Evolutionary conservation across 2,888 invertebrate genomes (phyloP).

Genomic region (Dasypolia templi): DNA sequence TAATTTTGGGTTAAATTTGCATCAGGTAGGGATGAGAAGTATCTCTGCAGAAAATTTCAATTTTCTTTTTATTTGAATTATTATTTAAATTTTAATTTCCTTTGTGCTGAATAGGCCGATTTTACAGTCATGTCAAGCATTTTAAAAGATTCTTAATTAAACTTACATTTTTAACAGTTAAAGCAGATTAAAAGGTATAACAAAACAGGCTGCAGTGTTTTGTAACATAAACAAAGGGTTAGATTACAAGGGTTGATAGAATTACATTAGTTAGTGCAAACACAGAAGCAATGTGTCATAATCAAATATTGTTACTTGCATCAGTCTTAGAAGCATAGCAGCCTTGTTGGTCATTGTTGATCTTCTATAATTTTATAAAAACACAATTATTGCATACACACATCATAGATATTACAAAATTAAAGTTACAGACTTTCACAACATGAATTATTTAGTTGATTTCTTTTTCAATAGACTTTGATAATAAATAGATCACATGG

Average conservation of each 20-base stretch:
- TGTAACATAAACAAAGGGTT: conserved; percentile 29
- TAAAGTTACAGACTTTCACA: conserved; percentile 10
- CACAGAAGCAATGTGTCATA: conserved; percentile 83
- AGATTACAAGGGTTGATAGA: conserved; percentile 25
- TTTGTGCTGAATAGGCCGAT: no score
- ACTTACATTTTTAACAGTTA: background rate
- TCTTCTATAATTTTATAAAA: conserved; percentile 88
- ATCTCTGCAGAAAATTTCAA: background rate
- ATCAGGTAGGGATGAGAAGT: no score
- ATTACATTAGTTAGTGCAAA: conserved; percentile 70
- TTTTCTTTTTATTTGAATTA: no score
- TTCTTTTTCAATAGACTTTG: conserved; percentile 10
- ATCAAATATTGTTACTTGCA: conserved; percentile 87
- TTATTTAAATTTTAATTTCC: no score
- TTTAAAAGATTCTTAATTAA: background rate
- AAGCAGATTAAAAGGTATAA: conserved; percentile 4
- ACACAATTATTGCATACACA: conserved; percentile 58
- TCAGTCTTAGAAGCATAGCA: conserved; percentile 88
- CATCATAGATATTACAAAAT: conserved; percentile 13
- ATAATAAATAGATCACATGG: conserved; percentile 11
- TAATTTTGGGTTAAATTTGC: no score
- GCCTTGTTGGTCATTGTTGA: conserved; percentile 85
- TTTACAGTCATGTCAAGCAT: background rate
- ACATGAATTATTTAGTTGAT: conserved; percentile 8
- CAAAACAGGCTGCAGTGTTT: background rate